A percentile compares a stretch with the other conserved stretches of the same genome.
phyloP scores from a whole-genome alignment of 2,888 invertebrate genomes.

The Rhingia campestris region DNA sequence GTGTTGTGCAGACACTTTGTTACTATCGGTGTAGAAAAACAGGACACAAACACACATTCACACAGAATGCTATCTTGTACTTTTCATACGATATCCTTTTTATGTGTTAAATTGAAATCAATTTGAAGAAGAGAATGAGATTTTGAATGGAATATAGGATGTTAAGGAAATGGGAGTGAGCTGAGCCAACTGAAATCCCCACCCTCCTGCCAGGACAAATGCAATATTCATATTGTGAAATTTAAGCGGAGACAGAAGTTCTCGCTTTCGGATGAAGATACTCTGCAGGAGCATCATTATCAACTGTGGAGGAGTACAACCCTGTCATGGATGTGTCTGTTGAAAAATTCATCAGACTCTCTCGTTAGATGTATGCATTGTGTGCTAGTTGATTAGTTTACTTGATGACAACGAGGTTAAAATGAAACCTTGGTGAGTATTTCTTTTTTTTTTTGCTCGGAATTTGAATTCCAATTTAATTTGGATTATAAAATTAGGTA shows the following conservation, averaged over 20 bases:
- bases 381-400: neutral
- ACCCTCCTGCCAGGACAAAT: conserved; percentile 4
- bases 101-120: conserved; percentile 73
- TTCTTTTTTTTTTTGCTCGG: neutral
- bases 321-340: conserved; percentile 23
- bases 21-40: conserved; percentile 1
- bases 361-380: conserved; percentile 26
- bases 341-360: conserved; percentile 53
- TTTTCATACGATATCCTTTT: conserved; percentile 55
- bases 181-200: neutral
- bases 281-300: conserved; percentile 3
- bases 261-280: conserved; percentile 17
- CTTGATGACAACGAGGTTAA: conserved; percentile 21
- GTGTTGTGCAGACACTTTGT: conserved; percentile 50
- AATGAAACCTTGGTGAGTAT: neutral
- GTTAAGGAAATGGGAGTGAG: conserved; percentile 38
- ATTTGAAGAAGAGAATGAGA: conserved; percentile 62
- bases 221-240: conserved; percentile 48
- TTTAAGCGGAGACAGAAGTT: conserved; percentile 24
- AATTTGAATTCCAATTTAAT: neutral
- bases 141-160: conserved; percentile 54
- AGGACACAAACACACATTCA: conserved; percentile 19
- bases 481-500: too few species aligned
- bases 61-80: conserved; percentile 30
- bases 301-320: neutral